A percentile compares a stretch with the other conserved stretches of the same genome.
phyloP scores from a whole-genome alignment of 2,797 vertebrate species.

The Arnoldichthys spilopterus region DNA sequence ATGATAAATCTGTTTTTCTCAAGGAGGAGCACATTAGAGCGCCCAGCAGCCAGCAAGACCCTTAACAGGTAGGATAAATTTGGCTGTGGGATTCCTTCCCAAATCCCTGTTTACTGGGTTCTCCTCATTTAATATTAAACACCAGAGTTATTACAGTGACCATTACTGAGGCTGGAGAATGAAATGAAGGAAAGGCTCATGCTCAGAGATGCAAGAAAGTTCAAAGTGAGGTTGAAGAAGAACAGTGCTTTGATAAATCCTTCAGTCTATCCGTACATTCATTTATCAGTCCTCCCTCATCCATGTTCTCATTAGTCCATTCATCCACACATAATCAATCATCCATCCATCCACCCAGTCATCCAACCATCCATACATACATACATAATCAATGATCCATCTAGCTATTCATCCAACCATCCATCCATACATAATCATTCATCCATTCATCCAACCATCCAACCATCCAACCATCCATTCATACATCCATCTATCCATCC shows the following conservation, averaged over 20 bases:
- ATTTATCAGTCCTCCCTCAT: background rate
- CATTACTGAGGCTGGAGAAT: slow-evolving; percentile 35
- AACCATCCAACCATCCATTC: background rate
- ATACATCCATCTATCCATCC: background rate
- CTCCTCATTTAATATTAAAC: slow-evolving; percentile 61
- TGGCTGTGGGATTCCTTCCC: slow-evolving; percentile 44
- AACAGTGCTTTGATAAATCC: background rate
- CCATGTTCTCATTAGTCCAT: no score
- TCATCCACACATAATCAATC: background rate
- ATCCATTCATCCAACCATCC: background rate
- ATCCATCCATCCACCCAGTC: background rate
- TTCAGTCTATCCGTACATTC: background rate
- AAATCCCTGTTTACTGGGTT: slow-evolving; percentile 54
- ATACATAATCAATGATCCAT: background rate
- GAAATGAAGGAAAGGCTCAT: slow-evolving; percentile 26
- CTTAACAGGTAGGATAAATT: slow-evolving; percentile 57
- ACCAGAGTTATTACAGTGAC: slow-evolving; percentile 47
- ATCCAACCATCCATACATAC: background rate
- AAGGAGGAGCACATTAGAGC: slow-evolving; percentile 63
- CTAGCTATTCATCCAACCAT: background rate
- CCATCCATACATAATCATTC: background rate
- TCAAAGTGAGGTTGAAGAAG: background rate
- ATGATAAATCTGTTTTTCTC: slow-evolving; percentile 73
- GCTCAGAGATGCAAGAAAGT: background rate
- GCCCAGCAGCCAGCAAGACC: slow-evolving; percentile 47